Evolutionary conservation across 1,140 invertebrate species (phyloP), one percentile per base, ranked within the genome.

Genomic region (Hylaeus volcanicus): DNA sequence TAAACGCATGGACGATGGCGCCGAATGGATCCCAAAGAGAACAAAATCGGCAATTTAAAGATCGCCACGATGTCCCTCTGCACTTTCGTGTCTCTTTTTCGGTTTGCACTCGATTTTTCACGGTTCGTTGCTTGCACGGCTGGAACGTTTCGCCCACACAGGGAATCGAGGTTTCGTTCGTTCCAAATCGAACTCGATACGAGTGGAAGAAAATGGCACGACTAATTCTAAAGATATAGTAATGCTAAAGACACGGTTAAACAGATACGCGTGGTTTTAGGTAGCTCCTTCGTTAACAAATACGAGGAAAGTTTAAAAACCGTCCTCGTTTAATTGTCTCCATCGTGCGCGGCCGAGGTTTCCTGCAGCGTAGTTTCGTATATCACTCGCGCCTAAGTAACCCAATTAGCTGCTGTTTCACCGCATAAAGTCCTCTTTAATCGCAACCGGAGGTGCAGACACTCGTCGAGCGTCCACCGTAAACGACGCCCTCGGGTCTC

Each of bases 1-100:
- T 73, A 81, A 84, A 84, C 83, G 84, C 69, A 64, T 63, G 82
- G 53, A 37, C 60, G 65, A 84, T 84, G 55, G 69, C 60, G 51
- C 8, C n/a, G 48, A 70, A 45, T 14, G 53, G 39, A 61, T 51
- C 48, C 39, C 56, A 60, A 56, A n/a, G 70, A 81, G 78, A 65
- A 76, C 61, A 51, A 60, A 81, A 84, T 84, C 74, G 79, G 9
- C 72, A 48, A 68, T 68, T 72, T 60, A 60, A 84, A 81, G 84
- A 84, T 85, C 55, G 66, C 5, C 37, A 37, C 9, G 6, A 12
- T 45, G 9, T 39, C 48, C 6, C 63, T 37, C 15, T 26, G 26
- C 12, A 14, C 53, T 48, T 14, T 71, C n/a, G 39, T 11, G 9
- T 2, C 39, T 60, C 4, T 43, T 41, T 12, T 39, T 15, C 58